Evolutionary conservation across 2,797 vertebrate genomes (phyloP), one percentile per base, ranked within the genome.

Genomic region (Molossus alvarezi): DNA sequence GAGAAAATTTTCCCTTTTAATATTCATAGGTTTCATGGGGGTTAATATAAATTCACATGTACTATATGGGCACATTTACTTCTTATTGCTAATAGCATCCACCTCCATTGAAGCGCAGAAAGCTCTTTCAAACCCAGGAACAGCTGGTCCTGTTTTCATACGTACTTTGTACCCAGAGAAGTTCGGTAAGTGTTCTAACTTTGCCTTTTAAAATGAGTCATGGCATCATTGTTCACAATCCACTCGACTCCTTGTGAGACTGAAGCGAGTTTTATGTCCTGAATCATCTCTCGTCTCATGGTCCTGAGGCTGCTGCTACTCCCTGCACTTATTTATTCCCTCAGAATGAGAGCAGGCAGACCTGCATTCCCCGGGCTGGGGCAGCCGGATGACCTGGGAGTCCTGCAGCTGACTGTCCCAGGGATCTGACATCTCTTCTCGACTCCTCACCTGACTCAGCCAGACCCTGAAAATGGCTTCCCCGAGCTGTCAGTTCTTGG

Each of bases 281-380:
- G 9, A 65, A 72, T 92, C 90, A 60, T 94, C 98, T 98, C 89
- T 96, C 83, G 72, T 67, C 93, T 98, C 93, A 98, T 98, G 98
- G 97, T 62, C 85, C 2, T 14, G 83, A 97, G 95, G 96, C 97
- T 97, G 97, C 97, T 98, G 97, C 97, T 97, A 76, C 86, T 87
- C 80, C 62, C 51, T 91, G 94, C 57, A 25, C 96, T 82, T 86
- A 80, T 0, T 1, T 94, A 77, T 94, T 89, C 79, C 91, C 96
- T 92, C 92, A 97, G 86, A 92, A 97, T 83, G 92, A 97, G 97
- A 98, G 93, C 71, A 95, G 92, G 90, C 86, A 84, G 92, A 69
- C 93, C 97, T 97, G 97, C 91, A 92, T 97, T 97, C 98, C 97
- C 96, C 2, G 25, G 95, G 97, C 95, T 96, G 88, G 97, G 93